These are phyloP conservation scores for Crypturellus tataupa DNA, from an alignment of 2,797 vertebrate genomes.

Conservation along the genomic window DNA sequence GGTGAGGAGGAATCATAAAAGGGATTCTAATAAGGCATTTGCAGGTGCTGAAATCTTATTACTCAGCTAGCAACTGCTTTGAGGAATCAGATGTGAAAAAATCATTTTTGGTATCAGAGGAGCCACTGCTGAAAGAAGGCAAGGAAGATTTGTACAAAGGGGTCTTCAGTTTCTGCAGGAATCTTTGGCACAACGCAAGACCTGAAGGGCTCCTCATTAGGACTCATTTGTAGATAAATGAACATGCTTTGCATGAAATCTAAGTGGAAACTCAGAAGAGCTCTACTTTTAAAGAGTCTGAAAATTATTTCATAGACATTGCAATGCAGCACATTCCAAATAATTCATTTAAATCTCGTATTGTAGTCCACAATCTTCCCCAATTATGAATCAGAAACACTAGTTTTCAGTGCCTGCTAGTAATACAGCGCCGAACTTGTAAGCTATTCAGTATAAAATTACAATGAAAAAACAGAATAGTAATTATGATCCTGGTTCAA, in stretches of 20 bases:
- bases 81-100: slow-evolving; percentile 64
- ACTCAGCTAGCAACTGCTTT: slow-evolving; percentile 46
- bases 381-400: slow-evolving; percentile 32
- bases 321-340: slow-evolving; percentile 31
- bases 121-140: slow-evolving; percentile 27
- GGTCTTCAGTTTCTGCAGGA: slow-evolving; percentile 20
- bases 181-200: slow-evolving; percentile 50
- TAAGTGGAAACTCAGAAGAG: slow-evolving; percentile 27
- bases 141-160: slow-evolving; percentile 17
- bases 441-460: slow-evolving; percentile 12
- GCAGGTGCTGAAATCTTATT: slow-evolving; percentile 60
- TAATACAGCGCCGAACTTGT: background rate
- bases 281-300: slow-evolving; percentile 41
- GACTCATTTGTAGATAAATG: slow-evolving; percentile 54
- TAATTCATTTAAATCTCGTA: slow-evolving; percentile 43
- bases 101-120: slow-evolving; percentile 52
- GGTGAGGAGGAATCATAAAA: background rate
- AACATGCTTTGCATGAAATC: slow-evolving; percentile 56
- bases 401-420: background rate
- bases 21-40: slow-evolving; percentile 66
- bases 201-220: slow-evolving; percentile 58
- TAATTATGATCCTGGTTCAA: background rate
- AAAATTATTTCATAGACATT: slow-evolving; percentile 40
- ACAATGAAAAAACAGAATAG: slow-evolving; percentile 25
- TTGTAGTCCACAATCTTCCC: background rate